Percentiles rank a stretch among this genome's conserved stretches.
Evolutionary conservation across 2,797 vertebrate species (phyloP).

Genomic region (Bradypodion pumilum): DNA sequence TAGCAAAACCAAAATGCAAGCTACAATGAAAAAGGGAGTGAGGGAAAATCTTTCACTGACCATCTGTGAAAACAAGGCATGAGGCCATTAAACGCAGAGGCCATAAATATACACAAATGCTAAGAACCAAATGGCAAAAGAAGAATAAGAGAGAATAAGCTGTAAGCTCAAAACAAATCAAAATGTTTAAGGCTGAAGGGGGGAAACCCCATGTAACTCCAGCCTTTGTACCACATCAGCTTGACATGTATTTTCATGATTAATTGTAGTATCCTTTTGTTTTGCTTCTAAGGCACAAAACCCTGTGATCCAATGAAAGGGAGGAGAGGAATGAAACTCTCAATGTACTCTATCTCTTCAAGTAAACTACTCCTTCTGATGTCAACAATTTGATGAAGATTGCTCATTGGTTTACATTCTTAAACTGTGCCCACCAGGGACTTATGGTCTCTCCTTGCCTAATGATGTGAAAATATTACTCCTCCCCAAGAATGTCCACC

Average conservation of each 20-base stretch:
- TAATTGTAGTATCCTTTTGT: constrained; percentile 59
- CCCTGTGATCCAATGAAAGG: constrained; percentile 39
- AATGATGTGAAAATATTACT: too few relatives aligned
- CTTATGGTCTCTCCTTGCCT: too few relatives aligned
- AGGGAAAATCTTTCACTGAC: constrained; percentile 74
- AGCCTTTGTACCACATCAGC: constrained; percentile 64
- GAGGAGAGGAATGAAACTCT: constrained; percentile 41
- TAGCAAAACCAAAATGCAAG: constrained; percentile 75
- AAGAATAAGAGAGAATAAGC: constrained; percentile 60
- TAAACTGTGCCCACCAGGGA: too few relatives aligned
- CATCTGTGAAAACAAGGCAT: constrained; percentile 85
- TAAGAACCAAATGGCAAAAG: constrained; percentile 74
- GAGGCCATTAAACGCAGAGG: constrained; percentile 81
- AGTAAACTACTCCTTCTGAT: constrained; percentile 49
- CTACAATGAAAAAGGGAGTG: constrained; percentile 70
- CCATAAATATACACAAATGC: constrained; percentile 80
- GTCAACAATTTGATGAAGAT: constrained; percentile 47
- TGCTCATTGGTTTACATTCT: constrained; percentile 59
- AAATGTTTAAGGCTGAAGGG: constrained; percentile 71
- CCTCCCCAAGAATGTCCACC: too few relatives aligned
- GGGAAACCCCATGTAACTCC: constrained; percentile 39
- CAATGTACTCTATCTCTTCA: constrained; percentile 5
- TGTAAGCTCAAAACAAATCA: constrained; percentile 72
- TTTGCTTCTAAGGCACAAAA: constrained; percentile 34
- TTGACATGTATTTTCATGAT: constrained; percentile 66